Conservation (phyloP, 1,140 invertebrate genomes). For the Cydia pomonella region DNA sequence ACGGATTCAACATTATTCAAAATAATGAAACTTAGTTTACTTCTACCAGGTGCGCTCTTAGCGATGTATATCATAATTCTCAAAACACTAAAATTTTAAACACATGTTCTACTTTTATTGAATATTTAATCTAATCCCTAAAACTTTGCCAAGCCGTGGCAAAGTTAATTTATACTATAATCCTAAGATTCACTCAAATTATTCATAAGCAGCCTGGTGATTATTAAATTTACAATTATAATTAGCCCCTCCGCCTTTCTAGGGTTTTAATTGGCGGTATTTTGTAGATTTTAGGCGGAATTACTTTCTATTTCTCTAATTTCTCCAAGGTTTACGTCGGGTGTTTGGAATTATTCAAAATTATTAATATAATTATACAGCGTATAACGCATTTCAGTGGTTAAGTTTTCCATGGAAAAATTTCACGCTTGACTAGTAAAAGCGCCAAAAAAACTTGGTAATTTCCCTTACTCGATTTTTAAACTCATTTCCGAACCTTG, state of each 20-base stretch:
- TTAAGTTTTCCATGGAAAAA: too few species aligned
- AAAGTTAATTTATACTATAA: conserved; percentile 21
- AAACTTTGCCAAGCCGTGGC: neutral
- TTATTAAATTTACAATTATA: conserved; percentile 31
- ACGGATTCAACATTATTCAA: too few species aligned
- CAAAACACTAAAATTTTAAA: neutral
- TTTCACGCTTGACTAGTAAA: too few species aligned
- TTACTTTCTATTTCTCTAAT: neutral
- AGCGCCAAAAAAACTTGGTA: too few species aligned
- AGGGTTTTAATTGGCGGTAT: conserved; percentile 17
- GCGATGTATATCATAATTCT: neutral
- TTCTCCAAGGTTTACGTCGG: neutral
- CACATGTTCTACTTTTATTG: conserved; percentile 5
- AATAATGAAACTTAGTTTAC: neutral
- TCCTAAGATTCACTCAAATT: conserved; percentile 21
- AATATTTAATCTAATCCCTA: neutral
- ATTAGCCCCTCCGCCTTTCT: conserved; percentile 18
- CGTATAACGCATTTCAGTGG: neutral
- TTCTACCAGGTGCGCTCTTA: neutral
- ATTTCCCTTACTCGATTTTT: too few species aligned
- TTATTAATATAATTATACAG: too few species aligned
- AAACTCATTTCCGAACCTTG: too few species aligned
- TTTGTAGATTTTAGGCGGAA: conserved; percentile 4
- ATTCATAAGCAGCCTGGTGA: conserved; percentile 19
- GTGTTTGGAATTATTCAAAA: neutral